Conservation (phyloP, 2,888 invertebrate species). For the Lutraria lutraria region DNA sequence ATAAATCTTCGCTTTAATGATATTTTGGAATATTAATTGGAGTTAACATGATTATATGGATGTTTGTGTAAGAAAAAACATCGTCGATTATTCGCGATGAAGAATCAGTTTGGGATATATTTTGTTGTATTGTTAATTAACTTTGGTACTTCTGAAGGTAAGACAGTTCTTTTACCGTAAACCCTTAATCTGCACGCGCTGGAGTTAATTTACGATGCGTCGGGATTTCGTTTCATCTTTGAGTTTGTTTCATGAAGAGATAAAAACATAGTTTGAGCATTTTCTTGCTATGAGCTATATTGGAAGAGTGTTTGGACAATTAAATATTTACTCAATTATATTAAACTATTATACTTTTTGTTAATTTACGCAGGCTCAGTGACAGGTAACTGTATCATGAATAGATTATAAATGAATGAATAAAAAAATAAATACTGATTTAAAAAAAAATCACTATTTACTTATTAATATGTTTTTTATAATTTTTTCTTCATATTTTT, state of each 20-base stretch:
- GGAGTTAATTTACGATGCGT: background rate
- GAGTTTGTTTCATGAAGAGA: background rate
- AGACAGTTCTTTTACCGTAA: slow-evolving; percentile 35
- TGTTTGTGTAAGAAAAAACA: slow-evolving; percentile 23
- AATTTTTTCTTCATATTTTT: too few relatives aligned
- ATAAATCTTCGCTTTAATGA: slow-evolving; percentile 7
- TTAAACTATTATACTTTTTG: too few relatives aligned
- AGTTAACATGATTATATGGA: slow-evolving; percentile 48
- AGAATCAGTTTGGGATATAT: slow-evolving; percentile 53
- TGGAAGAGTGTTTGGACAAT: too few relatives aligned
- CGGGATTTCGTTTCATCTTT: background rate
- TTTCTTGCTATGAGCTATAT: too few relatives aligned
- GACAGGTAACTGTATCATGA: too few relatives aligned
- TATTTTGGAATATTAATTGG: slow-evolving; percentile 26
- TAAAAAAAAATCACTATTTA: too few relatives aligned
- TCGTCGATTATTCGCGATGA: slow-evolving; percentile 53
- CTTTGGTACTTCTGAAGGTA: slow-evolving; percentile 55
- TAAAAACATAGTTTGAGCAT: too few relatives aligned
- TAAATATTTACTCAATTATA: too few relatives aligned
- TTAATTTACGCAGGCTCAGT: too few relatives aligned
- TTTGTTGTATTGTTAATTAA: slow-evolving; percentile 39
- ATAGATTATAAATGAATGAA: too few relatives aligned
- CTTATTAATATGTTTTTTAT: too few relatives aligned
- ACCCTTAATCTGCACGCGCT: background rate
- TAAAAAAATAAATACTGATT: too few relatives aligned